phyloP scores from a whole-genome alignment of 1,140 invertebrate species.

The Drosophila triauraria region DNA sequence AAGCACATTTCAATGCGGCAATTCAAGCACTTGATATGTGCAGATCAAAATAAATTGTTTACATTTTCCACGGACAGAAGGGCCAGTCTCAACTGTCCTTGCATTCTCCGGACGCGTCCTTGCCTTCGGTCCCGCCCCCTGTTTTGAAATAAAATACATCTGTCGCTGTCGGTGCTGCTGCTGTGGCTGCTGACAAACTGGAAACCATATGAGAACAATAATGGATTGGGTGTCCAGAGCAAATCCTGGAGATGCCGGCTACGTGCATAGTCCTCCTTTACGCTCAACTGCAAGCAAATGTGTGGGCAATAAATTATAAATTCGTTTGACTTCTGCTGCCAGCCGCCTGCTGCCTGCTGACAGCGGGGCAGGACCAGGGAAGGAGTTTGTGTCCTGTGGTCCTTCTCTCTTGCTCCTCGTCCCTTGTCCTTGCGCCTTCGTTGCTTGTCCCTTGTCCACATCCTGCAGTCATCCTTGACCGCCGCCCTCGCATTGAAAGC shows the following conservation, averaged over 20 bases:
- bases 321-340: slow-evolving; percentile 81
- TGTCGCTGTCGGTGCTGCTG: slow-evolving; percentile 44
- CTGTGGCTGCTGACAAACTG: slow-evolving; percentile 69
- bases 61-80: slow-evolving; percentile 45
- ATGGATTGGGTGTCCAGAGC: slow-evolving; percentile 51
- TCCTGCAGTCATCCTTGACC: slow-evolving; percentile 77
- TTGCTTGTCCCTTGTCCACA: slow-evolving; percentile 13
- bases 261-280: slow-evolving; percentile 62
- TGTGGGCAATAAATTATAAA: slow-evolving; percentile 77
- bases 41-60: slow-evolving; percentile 60
- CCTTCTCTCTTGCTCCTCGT: slow-evolving; percentile 3
- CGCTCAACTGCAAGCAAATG: slow-evolving; percentile 77
- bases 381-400: slow-evolving; percentile 25
- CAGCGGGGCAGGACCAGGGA: slow-evolving; percentile 22
- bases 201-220: slow-evolving; percentile 80
- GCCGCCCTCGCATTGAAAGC: slow-evolving; percentile 66
- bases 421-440: slow-evolving; percentile 15
- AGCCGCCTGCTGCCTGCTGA: slow-evolving; percentile 49
- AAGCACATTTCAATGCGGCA: slow-evolving; percentile 43
- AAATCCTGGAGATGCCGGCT: slow-evolving; percentile 47
- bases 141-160: slow-evolving; percentile 61
- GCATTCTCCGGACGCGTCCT: background rate
- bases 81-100: slow-evolving; percentile 17
- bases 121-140: slow-evolving; percentile 35
- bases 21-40: slow-evolving; percentile 61